Evolutionary conservation across 2,888 invertebrate genomes (phyloP).

Genomic region (Hyalella azteca): DNA sequence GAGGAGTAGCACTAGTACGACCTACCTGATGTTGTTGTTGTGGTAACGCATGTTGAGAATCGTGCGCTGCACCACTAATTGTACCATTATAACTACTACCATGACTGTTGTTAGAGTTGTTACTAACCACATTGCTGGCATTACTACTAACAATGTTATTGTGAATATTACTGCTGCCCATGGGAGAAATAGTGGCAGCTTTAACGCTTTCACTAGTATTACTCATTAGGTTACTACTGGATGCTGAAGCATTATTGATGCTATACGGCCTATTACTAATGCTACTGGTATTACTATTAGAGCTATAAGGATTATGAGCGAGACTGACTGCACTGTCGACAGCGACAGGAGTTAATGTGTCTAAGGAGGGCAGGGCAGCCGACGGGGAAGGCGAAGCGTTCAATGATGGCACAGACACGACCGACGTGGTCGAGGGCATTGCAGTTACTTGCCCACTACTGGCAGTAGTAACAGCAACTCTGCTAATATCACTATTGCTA

Average conservation of each 20-base stretch:
- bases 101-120: background rate
- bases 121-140: background rate
- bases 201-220: background rate
- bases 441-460: background rate
- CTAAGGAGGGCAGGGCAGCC: background rate
- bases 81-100: background rate
- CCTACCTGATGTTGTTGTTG: background rate
- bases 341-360: background rate
- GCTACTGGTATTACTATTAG: slow-evolving; percentile 14
- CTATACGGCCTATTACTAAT: background rate
- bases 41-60: slow-evolving; percentile 6
- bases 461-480: background rate
- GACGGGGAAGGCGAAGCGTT: background rate
- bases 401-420: slow-evolving; percentile 4
- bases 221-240: background rate
- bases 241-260: background rate
- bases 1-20: background rate
- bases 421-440: background rate
- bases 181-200: background rate
- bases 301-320: slow-evolving; percentile 14
- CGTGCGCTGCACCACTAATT: background rate
- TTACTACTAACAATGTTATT: slow-evolving; percentile 2
- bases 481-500: background rate
- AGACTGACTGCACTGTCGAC: background rate
- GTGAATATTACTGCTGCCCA: background rate